Evolutionary conservation across 2,888 invertebrate genomes (phyloP), one percentile per base, ranked within the genome.

Genomic region (Dryobotodes eremita): DNA sequence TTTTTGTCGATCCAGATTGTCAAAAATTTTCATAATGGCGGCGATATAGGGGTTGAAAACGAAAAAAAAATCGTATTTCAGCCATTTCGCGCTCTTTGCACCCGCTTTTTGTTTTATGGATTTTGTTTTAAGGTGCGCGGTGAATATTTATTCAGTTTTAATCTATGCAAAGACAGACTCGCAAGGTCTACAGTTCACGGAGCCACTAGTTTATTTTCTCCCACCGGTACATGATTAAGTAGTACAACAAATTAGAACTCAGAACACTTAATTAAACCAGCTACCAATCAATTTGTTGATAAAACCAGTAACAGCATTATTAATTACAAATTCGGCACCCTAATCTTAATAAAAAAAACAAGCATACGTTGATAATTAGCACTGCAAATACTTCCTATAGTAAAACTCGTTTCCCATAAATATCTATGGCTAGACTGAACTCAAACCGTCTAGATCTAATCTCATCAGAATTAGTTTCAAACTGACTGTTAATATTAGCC

Each of bases 361-460:
- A 69, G 23, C 8, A 46, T n/a, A 65, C 23, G 61, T 77, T 72
- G 36, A 57, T 55, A 61, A 65, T 73, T 65, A 31, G 17, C 23
- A 48, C 50, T 61, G 68, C 53, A 50, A 75, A 77, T 20, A 55
- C 55, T 77, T 79, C 66, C 57, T 50, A 42, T 20, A 31, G 10
- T 42, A 20, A 13, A 86, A 86, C 86, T 74, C 0, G 86, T 84
- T 79, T 70, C 31, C 69, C 61, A 79, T 81, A 61, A 81, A 71
- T 83, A 85, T 76, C 79, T 53, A 71, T 76, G 59, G 61, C 72
- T 62, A 75, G 70, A 77, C 71, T 81, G 82, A 64, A 71, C 78
- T 85, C 77, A 71, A 77, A 73, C 65, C 31, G 83, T 80, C 87
- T 71, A 80, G 82, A 87, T 85, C 57, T 79, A 79, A 85, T 85